These are phyloP conservation scores for Pentalonia nigronervosa DNA, from an alignment of 1,140 invertebrate species.

Conservation along the genomic window DNA sequence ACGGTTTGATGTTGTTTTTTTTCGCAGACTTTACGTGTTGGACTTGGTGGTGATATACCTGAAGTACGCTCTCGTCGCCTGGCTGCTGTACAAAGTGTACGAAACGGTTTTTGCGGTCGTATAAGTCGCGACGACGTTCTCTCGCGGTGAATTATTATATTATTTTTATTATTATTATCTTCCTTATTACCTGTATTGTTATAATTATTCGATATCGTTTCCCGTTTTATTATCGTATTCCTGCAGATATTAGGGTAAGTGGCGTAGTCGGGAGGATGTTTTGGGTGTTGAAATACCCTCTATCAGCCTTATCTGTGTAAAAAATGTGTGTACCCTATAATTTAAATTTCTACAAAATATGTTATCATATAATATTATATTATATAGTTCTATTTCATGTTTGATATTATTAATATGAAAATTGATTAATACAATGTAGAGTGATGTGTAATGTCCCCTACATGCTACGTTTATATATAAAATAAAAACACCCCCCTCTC, in stretches of 20 bases:
- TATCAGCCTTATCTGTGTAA: no score
- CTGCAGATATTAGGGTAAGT: neutral
- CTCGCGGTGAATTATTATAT: neutral
- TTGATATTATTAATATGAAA: no score
- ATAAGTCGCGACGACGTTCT: neutral
- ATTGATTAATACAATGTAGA: no score
- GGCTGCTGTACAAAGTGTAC: slow-evolving; percentile 58
- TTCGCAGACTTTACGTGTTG: slow-evolving; percentile 71
- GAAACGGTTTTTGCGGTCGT: neutral
- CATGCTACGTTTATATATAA: no score
- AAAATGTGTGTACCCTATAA: no score
- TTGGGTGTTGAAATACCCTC: no score
- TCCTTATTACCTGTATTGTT: neutral
- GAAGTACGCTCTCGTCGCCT: slow-evolving; percentile 62
- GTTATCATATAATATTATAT: no score
- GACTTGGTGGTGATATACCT: slow-evolving; percentile 65
- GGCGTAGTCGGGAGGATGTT: no score
- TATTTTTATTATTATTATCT: neutral
- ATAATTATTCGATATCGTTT: neutral
- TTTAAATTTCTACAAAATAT: no score
- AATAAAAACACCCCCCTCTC: no score
- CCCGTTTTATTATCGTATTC: neutral
- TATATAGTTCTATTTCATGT: no score
- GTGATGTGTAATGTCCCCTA: no score
- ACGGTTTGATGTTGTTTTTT: neutral